Evolutionary conservation across 2,888 invertebrate species (phyloP).

Genomic region (Nemoura dubitans): DNA sequence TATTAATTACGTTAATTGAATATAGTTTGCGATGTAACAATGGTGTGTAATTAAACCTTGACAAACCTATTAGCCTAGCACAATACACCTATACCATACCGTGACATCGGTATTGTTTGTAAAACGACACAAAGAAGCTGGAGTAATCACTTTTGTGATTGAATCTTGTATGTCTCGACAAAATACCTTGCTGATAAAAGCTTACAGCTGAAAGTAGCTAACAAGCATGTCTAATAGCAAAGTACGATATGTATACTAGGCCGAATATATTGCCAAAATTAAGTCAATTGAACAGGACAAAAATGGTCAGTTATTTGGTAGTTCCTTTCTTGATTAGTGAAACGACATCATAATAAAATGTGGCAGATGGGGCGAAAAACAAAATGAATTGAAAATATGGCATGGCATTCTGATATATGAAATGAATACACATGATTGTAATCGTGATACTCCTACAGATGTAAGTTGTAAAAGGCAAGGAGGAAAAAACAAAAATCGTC

Average conservation of each 20-base stretch:
- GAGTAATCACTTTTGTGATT: background rate
- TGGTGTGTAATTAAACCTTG: background rate
- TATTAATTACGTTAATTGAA: slow-evolving; percentile 12
- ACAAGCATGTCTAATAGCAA: background rate
- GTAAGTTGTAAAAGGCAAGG: no score
- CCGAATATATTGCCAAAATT: background rate
- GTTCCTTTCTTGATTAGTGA: no score
- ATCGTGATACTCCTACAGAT: no score
- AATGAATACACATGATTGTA: no score
- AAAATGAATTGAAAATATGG: no score
- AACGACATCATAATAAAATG: no score
- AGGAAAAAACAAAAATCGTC: no score
- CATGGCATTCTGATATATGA: no score
- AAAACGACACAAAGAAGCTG: background rate
- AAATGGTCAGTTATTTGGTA: background rate
- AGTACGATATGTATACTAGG: background rate
- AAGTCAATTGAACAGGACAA: background rate
- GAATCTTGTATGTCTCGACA: background rate
- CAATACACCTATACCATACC: background rate
- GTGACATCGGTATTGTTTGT: background rate
- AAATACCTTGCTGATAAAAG: background rate
- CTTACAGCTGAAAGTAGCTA: background rate
- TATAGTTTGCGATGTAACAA: background rate
- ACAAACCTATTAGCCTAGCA: background rate
- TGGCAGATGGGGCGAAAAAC: no score